phyloP scores from a whole-genome alignment of 2,113 vertebrate genomes.

The Eidolon helvum region DNA sequence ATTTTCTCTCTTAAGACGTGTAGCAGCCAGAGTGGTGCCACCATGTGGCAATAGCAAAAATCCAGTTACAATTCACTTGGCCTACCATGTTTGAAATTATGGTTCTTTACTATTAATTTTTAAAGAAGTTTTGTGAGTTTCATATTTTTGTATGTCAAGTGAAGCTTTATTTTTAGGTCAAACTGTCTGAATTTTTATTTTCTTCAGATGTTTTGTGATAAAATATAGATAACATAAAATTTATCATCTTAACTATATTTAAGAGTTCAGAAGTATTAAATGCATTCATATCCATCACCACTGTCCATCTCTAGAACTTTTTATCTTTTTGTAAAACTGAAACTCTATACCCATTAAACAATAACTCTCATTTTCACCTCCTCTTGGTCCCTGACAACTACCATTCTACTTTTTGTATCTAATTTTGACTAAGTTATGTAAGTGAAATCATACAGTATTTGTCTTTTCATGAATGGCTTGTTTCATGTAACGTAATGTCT shows the following conservation, averaged over 20 bases:
- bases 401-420: neutral
- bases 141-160: neutral
- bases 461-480: neutral
- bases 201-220: neutral
- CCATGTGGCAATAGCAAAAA: neutral
- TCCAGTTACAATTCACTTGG: neutral
- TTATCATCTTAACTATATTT: neutral
- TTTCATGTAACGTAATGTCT: neutral
- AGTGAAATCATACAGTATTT: neutral
- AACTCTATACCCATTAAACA: neutral
- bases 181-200: neutral
- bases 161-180: neutral
- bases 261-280: neutral
- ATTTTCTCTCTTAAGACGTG: neutral
- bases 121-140: neutral
- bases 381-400: neutral
- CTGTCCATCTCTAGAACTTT: neutral
- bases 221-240: neutral
- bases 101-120: too few relatives aligned
- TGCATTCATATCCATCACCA: neutral
- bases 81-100: neutral
- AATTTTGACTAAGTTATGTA: neutral
- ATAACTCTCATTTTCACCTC: neutral
- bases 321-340: neutral
- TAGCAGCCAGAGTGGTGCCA: neutral